These are phyloP conservation scores for Acrocephalus kingi DNA, from an alignment of 2,113 vertebrate genomes.

Conservation along the genomic window DNA sequence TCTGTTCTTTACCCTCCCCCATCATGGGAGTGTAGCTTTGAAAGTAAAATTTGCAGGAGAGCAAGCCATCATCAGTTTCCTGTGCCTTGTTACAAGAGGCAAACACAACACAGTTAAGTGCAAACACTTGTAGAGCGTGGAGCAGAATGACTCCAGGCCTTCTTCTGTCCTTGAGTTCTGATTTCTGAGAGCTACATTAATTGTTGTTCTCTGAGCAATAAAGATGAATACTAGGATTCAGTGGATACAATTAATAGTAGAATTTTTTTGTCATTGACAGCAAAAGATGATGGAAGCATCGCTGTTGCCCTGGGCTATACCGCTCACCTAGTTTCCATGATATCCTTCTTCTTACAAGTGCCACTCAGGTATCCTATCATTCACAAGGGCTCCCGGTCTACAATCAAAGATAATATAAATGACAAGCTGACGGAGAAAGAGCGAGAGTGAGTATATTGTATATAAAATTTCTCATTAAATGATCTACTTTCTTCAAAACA, in stretches of 20 bases:
- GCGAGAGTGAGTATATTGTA: slow-evolving; percentile 88
- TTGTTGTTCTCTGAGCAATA: background rate
- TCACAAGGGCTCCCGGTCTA: slow-evolving; percentile 95
- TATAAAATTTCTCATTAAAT: background rate
- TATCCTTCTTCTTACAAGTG: slow-evolving; percentile 96
- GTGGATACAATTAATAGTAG: background rate
- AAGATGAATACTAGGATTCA: background rate
- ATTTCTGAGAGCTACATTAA: background rate
- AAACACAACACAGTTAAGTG: background rate
- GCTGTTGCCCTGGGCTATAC: slow-evolving; percentile 97
- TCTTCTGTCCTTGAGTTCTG: background rate
- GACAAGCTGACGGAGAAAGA: slow-evolving; percentile 97
- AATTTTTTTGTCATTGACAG: slow-evolving; percentile 70
- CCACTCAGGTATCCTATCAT: slow-evolving; percentile 96
- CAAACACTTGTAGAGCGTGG: background rate
- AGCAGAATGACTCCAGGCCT: background rate
- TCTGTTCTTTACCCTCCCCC: background rate
- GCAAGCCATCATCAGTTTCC: background rate
- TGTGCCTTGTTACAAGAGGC: background rate
- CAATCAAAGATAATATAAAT: slow-evolving; percentile 97
- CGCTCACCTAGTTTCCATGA: slow-evolving; percentile 96
- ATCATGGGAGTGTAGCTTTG: background rate
- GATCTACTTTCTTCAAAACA: background rate
- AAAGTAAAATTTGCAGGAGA: slow-evolving; percentile 16
- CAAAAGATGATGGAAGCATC: slow-evolving; percentile 95